These are phyloP conservation scores for Frieseomelitta varia DNA, from an alignment of 1,140 invertebrate genomes.

Conservation along the genomic window DNA sequence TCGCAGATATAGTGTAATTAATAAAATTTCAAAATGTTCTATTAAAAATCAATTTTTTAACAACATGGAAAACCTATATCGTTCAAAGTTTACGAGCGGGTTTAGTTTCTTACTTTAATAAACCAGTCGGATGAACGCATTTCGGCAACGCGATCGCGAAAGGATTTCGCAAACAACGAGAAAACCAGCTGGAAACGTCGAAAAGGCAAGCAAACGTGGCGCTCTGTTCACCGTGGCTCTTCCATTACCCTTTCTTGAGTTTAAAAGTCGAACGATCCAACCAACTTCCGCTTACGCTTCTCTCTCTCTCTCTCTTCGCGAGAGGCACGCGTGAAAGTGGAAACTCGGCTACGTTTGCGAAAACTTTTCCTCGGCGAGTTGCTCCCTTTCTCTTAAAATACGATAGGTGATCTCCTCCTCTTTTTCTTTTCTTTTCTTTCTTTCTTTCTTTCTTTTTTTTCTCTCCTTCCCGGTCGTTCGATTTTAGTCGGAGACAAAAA, in stretches of 20 bases:
- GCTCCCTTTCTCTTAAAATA: neutral
- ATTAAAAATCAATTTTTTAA: neutral
- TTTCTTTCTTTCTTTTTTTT: too few relatives aligned
- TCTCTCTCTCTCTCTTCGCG: too few relatives aligned
- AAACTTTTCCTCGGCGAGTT: neutral
- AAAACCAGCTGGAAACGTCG: neutral
- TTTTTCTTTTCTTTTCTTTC: too few relatives aligned
- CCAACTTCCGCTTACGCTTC: slow-evolving; percentile 7
- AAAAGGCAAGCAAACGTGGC: slow-evolving; percentile 10
- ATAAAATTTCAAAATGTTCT: too few relatives aligned
- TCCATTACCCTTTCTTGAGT: slow-evolving; percentile 11
- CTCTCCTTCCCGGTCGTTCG: neutral
- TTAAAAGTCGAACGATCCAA: slow-evolving; percentile 34
- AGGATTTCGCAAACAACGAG: neutral
- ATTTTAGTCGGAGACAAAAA: slow-evolving; percentile 23
- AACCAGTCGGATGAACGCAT: neutral
- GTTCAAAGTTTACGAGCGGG: neutral
- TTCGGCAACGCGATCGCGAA: neutral
- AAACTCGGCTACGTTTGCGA: neutral
- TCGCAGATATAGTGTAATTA: too few relatives aligned
- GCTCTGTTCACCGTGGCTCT: neutral
- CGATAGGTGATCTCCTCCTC: neutral
- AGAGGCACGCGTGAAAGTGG: slow-evolving; percentile 4
- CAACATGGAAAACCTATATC: neutral
- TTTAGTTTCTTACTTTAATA: slow-evolving; percentile 14